These are phyloP conservation scores for Trichomalopsis sarcophagae DNA, from an alignment of 1,140 invertebrate genomes.

Conservation along the genomic window DNA sequence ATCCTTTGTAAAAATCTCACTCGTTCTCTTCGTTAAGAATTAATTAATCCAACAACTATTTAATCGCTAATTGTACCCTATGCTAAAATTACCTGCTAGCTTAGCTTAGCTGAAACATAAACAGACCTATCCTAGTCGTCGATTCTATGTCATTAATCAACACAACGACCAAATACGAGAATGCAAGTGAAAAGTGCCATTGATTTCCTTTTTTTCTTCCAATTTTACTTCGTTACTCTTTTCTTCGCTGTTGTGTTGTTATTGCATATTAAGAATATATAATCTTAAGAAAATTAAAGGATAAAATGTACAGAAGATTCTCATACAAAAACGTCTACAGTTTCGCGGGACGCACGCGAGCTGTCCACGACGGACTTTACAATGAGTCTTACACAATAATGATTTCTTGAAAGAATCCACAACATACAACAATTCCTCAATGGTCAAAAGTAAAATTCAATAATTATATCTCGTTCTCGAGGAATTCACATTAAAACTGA, in stretches of 20 bases:
- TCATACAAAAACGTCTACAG: constrained; percentile 70
- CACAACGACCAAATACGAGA: constrained; percentile 45
- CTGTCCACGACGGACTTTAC: constrained; percentile 66
- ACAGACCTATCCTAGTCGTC: constrained; percentile 51
- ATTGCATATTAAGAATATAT: constrained; percentile 59
- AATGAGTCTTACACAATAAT: constrained; percentile 50
- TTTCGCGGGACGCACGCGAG: constrained; percentile 63
- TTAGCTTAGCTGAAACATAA: constrained; percentile 52
- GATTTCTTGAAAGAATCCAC: constrained; percentile 44
- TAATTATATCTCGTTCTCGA: constrained; percentile 27
- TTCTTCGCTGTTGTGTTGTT: constrained; percentile 53
- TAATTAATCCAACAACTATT: constrained; percentile 43
- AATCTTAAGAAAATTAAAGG: constrained; percentile 70
- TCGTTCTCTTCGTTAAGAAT: constrained; percentile 47
- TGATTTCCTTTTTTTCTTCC: constrained; percentile 18
- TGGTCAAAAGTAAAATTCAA: constrained; percentile 50
- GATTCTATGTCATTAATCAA: constrained; percentile 52
- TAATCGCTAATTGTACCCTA: constrained; percentile 39
- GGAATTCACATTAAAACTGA: constrained; percentile 43
- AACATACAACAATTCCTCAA: constrained; percentile 40
- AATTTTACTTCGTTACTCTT: constrained; percentile 43
- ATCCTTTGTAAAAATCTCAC: constrained; percentile 49
- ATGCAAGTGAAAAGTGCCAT: constrained; percentile 41
- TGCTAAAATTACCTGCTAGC: constrained; percentile 49
- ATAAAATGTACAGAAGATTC: constrained; percentile 74